Evolutionary conservation across 2,797 vertebrate species (phyloP), one percentile per base, ranked within the genome.

Genomic region (Tinamus major): DNA sequence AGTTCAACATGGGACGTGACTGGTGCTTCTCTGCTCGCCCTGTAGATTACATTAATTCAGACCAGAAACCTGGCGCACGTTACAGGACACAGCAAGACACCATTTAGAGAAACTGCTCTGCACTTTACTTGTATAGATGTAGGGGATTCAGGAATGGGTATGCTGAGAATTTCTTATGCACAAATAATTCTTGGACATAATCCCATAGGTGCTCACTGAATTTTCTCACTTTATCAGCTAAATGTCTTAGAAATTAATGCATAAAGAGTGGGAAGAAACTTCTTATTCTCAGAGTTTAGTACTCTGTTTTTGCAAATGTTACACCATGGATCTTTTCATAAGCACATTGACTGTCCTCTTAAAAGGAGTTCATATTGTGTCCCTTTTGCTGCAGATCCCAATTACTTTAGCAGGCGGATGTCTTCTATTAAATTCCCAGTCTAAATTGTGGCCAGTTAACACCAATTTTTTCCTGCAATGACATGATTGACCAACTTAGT

Each of bases 21-120:
- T 44, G 70, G 56, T 84, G 16, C 63, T 55, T 93, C 87, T 95
- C 64, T 2, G 10, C 59, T 93, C 1, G 0, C 53, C 21, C 51
- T 69, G 21, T 44, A 93, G 67, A 87, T 80, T 46, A 89, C 72
- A 93, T 70, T 67, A 90, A 96, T 82, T 93, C 61, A 41, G 53
- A 89, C 9, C 46, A 70, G 46, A 78, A 85, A 55, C 70, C 51
- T 10, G 13, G 29, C 82, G 65, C 16, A 18, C 7, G 42, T 44
- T 88, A 69, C 55, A 37, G 87, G 65, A 61, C n/a, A n/a, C 13
- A 58, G 83, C 3, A 24, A 93, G 77, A 81, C 24, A 79, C 2
- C 2, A 31, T 76, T 85, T 84, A 42, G 39, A 89, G 76, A 93
- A 78, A 75, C 17, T 42, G 56, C 27, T 80, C 74, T 79, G 29